Base-by-base conservation (phyloP, 2,797 vertebrate genomes). In the Notolepis coatsorum region DNA sequence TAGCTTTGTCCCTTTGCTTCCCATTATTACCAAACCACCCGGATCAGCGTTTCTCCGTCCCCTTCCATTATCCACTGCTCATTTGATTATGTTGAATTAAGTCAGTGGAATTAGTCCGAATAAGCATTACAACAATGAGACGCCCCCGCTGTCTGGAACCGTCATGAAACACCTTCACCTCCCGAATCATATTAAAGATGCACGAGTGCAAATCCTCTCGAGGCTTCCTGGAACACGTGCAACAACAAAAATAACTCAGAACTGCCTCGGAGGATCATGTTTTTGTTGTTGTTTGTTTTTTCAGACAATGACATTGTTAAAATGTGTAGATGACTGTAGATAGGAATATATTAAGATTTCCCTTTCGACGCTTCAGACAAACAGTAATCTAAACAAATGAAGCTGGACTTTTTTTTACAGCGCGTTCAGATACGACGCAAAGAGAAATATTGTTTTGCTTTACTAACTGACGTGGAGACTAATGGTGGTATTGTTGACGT, bases 171-270 rank as follows among this genome's bases (percentile, higher is more conserved):
- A 38, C 45, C 45, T 61, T 43, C 62, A 37, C 62, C 56, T 49
- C 60, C 27, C 37, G 57, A 62, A 71, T 50, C 61, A 13, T 42
- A 79, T 74, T 65, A 75, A 61, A 77, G 62, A 65, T 65, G 51
- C 53, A 65, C 66, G 62, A 69, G 54, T 28, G 51, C 51, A 52
- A n/a, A 66, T n/a, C 61, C 43, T 47, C 62, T 70, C 47, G 25
- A 42, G 27, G 37, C 20, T 50, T 42, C 15, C 21, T 33, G 33
- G 41, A 56, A 33, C 39, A 37, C 43, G 39, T 35, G 23, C 51
- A 55, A 35, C 45, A 62, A 56, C 31, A 69, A 56, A 62, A 45
- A 23, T 48, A 15, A 6, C 5, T 23, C 31, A 38, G 21, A n/a
- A 38, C 56, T 5, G 23, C 33, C 45, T 38, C 1, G 0, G 33